Evolutionary conservation across 2,888 invertebrate species (phyloP).

Genomic region (Dynastes maya): DNA sequence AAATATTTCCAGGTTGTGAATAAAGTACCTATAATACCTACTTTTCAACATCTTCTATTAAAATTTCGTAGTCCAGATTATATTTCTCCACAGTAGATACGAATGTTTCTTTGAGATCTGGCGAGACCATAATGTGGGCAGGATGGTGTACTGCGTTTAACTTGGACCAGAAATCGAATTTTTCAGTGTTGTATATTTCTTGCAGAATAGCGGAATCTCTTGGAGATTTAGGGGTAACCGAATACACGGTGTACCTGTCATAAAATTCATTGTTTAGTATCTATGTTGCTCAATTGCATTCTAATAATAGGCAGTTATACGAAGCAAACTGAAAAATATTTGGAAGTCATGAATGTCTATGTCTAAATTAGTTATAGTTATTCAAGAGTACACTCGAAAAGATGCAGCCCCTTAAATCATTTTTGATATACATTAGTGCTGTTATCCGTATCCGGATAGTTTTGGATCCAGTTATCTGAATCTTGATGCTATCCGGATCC

Average conservation of each 20-base stretch:
- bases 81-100: conserved; percentile 63
- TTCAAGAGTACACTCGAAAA: no score
- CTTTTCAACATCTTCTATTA: conserved; percentile 42
- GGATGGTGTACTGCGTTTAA: conserved; percentile 67
- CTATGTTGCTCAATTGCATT: no score
- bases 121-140: conserved; percentile 69
- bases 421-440: no score
- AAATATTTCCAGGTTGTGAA: not conserved
- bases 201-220: conserved; percentile 27
- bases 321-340: no score
- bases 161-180: conserved; percentile 66
- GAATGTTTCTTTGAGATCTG: conserved; percentile 49
- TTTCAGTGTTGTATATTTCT: conserved; percentile 57
- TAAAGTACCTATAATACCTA: conserved; percentile 47
- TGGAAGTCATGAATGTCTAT: no score
- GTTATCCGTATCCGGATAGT: no score
- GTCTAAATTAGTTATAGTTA: no score
- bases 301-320: no score
- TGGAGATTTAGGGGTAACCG: conserved; percentile 27
- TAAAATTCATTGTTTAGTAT: conserved; percentile 69
- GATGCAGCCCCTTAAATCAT: no score
- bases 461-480: no score
- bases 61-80: conserved; percentile 51
- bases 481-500: no score
- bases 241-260: conserved; percentile 42